These are phyloP conservation scores for Diadophis punctatus DNA, from an alignment of 2,113 vertebrate species.

Conservation along the genomic window DNA sequence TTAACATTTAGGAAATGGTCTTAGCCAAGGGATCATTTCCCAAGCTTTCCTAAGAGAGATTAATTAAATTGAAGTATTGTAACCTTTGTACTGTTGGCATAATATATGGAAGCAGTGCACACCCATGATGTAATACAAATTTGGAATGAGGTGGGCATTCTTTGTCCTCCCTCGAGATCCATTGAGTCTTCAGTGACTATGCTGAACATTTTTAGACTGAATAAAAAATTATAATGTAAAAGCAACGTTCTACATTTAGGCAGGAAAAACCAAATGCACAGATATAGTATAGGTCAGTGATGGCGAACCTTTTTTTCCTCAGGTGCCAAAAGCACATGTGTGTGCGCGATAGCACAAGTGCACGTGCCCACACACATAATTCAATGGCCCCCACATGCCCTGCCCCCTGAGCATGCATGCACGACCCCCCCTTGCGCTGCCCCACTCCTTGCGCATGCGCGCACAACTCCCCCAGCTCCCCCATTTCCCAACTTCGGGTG, in stretches of 20 bases:
- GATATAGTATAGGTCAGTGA: background rate
- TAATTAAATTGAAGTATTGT: slow-evolving; percentile 55
- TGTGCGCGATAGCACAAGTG: too few species aligned
- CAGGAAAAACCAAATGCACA: background rate
- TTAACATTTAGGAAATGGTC: slow-evolving; percentile 55
- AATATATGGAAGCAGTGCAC: slow-evolving; percentile 55
- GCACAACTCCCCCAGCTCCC: too few species aligned
- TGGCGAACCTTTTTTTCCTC: too few species aligned
- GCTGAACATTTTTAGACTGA: background rate
- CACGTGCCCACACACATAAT: too few species aligned
- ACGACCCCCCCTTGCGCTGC: too few species aligned
- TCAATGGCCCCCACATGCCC: too few species aligned
- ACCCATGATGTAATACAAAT: slow-evolving; percentile 47
- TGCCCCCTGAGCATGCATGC: too few species aligned
- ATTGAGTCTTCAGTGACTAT: background rate
- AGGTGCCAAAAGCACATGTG: too few species aligned
- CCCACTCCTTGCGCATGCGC: too few species aligned
- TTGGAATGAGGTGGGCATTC: background rate
- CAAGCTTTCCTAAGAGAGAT: slow-evolving; percentile 40
- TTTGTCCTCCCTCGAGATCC: slow-evolving; percentile 10
- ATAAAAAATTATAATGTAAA: slow-evolving; percentile 1
- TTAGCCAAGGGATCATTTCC: slow-evolving; percentile 38
- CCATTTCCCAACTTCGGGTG: too few species aligned
- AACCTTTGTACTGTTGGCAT: slow-evolving; percentile 52
- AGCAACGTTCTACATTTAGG: background rate